Evolutionary conservation across 1,140 invertebrate genomes (phyloP).

Genomic region (Amyelois transitella): DNA sequence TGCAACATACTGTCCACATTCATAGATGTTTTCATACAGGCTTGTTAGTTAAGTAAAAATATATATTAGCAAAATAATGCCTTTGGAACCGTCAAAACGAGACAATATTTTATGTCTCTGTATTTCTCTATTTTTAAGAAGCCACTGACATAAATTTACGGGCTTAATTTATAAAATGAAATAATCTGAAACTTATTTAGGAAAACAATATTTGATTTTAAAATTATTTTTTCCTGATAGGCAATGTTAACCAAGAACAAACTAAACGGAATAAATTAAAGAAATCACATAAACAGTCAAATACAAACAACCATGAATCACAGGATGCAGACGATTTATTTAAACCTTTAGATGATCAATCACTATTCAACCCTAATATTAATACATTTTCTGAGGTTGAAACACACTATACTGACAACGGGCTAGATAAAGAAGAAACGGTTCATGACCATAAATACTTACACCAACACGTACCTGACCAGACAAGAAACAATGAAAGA

Average conservation of each 20-base stretch:
- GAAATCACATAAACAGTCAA: neutral
- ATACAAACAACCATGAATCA: neutral
- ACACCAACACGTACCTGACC: neutral
- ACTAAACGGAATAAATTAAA: neutral
- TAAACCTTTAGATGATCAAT: too few relatives aligned
- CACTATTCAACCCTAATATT: neutral
- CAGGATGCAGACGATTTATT: neutral
- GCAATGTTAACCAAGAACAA: neutral
- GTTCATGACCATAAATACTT: neutral
- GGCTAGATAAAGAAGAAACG: neutral
- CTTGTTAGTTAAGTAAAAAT: too few relatives aligned
- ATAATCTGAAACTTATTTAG: too few relatives aligned
- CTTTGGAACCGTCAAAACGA: too few relatives aligned
- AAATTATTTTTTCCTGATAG: slow-evolving; percentile 1
- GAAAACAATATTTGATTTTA: neutral
- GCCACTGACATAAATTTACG: too few relatives aligned
- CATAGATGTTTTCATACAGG: too few relatives aligned
- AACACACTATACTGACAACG: neutral
- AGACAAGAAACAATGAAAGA: neutral
- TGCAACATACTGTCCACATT: too few relatives aligned
- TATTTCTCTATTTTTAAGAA: too few relatives aligned
- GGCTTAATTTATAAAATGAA: too few relatives aligned
- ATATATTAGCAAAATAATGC: too few relatives aligned
- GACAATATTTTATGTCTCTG: too few relatives aligned
- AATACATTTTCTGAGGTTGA: neutral